These are phyloP conservation scores for Sycophaga agraensis DNA, from an alignment of 1,140 invertebrate genomes.

Conservation along the genomic window DNA sequence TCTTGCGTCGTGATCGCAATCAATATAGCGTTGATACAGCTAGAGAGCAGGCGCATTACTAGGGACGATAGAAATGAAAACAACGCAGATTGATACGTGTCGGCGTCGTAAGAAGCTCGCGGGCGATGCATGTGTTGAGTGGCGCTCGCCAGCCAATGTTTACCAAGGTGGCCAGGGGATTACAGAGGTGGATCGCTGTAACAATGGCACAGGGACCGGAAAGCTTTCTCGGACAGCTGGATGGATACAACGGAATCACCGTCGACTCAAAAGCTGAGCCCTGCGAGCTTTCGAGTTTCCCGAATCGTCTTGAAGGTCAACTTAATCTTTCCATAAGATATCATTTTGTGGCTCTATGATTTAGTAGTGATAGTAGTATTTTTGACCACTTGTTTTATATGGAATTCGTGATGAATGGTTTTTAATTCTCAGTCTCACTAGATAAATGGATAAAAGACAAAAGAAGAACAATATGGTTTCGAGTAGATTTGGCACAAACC, in stretches of 20 bases:
- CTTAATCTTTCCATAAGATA: not conserved
- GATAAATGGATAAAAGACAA: constrained; percentile 67
- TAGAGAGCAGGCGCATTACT: too few species aligned
- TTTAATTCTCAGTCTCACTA: constrained; percentile 63
- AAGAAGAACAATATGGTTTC: constrained; percentile 81
- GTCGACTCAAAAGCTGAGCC: constrained; percentile 64
- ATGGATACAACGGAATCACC: constrained; percentile 71
- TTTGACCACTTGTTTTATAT: not conserved
- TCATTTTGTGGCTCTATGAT: too few species aligned
- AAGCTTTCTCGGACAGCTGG: constrained; percentile 62
- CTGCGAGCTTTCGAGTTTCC: constrained; percentile 59
- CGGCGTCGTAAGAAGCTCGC: not conserved
- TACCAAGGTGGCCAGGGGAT: not conserved
- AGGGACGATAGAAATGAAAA: too few species aligned
- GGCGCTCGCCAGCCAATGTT: constrained; percentile 1
- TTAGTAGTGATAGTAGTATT: not conserved
- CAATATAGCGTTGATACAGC: too few species aligned
- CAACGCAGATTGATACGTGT: too few species aligned
- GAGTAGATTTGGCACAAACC: constrained; percentile 68
- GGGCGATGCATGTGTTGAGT: not conserved
- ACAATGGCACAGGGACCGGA: constrained; percentile 22
- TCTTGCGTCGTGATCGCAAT: too few species aligned
- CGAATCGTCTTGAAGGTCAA: constrained; percentile 61
- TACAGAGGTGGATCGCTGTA: not conserved
- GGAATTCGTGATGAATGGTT: not conserved